Evolutionary conservation across 2,797 vertebrate genomes (phyloP).

Genomic region (Tadarida brasiliensis): DNA sequence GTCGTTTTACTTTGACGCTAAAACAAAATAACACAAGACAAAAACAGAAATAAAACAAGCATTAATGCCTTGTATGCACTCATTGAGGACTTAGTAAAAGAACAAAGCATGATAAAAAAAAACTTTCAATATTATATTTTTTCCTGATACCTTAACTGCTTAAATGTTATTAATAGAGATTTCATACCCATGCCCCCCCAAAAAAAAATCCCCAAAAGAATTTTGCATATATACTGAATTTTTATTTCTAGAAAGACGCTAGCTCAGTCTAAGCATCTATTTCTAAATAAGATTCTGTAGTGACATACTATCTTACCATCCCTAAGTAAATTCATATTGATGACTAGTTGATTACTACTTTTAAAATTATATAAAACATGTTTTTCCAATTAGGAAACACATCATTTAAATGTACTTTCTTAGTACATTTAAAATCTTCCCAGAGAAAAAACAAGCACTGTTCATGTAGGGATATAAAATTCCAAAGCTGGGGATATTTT

Average conservation of each 20-base stretch:
- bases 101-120: neutral
- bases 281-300: conserved; percentile 38
- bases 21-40: conserved; percentile 34
- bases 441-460: neutral
- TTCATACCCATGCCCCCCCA: neutral
- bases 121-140: conserved; percentile 5
- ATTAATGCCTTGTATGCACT: neutral
- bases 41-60: neutral
- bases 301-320: neutral
- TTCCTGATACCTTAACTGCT: neutral
- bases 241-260: conserved; percentile 8
- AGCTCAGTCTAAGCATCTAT: conserved; percentile 48
- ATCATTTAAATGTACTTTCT: neutral
- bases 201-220: neutral
- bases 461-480: conserved; percentile 37
- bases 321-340: conserved; percentile 22
- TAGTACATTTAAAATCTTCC: conserved; percentile 32
- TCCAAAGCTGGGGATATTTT: conserved; percentile 1
- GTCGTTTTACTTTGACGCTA: neutral
- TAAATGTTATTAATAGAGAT: conserved; percentile 42
- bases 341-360: neutral
- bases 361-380: conserved; percentile 44
- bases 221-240: neutral
- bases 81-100: conserved; percentile 5
- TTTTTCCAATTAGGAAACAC: conserved; percentile 65